These are phyloP conservation scores for Pectinophora gossypiella DNA, from an alignment of 1,140 invertebrate genomes.

Conservation along the genomic window DNA sequence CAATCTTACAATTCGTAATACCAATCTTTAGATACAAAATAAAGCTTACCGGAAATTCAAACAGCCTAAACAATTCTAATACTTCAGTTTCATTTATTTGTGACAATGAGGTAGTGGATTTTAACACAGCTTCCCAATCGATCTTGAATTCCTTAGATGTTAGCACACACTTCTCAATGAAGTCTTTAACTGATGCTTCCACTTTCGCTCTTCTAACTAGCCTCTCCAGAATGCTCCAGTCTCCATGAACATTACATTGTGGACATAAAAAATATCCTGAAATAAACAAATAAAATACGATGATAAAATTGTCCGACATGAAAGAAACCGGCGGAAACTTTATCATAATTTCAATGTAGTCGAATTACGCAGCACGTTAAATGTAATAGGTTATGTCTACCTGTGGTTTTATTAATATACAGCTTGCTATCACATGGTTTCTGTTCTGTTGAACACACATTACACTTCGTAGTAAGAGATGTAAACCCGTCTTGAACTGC, in stretches of 20 bases:
- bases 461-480: slow-evolving; percentile 53
- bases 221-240: slow-evolving; percentile 76
- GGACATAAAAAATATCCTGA: slow-evolving; percentile 81
- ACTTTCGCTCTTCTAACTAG: slow-evolving; percentile 67
- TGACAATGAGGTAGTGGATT: slow-evolving; percentile 47
- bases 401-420: slow-evolving; percentile 63
- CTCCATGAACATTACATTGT: slow-evolving; percentile 76
- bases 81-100: slow-evolving; percentile 60
- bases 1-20: too few relatives aligned
- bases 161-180: slow-evolving; percentile 49
- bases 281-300: too few relatives aligned
- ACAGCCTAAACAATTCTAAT: slow-evolving; percentile 66
- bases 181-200: slow-evolving; percentile 51
- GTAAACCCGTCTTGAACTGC: slow-evolving; percentile 62
- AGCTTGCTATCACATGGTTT: slow-evolving; percentile 49
- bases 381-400: slow-evolving; percentile 29
- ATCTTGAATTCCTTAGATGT: slow-evolving; percentile 46
- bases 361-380: not conserved
- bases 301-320: too few relatives aligned
- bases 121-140: slow-evolving; percentile 60
- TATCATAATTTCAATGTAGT: too few relatives aligned
- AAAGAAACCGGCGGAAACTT: too few relatives aligned
- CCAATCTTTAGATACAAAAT: too few relatives aligned
- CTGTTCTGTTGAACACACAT: slow-evolving; percentile 41
- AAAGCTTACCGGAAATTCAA: slow-evolving; percentile 76